Base-by-base conservation (phyloP, 23 tunicate genomes). In the Diplosoma virens region DNA sequence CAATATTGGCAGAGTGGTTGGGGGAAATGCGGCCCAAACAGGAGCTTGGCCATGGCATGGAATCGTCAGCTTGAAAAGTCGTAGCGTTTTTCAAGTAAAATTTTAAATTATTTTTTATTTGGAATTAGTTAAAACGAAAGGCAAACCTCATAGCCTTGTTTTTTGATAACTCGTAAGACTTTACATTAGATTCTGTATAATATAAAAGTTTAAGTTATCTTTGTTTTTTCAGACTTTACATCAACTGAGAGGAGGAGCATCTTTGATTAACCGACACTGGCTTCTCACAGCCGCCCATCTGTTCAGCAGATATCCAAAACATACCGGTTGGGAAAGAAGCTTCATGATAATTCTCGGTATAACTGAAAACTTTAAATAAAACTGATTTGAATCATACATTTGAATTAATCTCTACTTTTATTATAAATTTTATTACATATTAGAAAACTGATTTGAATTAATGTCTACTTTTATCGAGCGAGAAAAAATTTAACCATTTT, bases 11-110 rank as follows among this genome's bases (percentile, higher is more conserved):
- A 55, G 87, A 9, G 83, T 87, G 1, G 28, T 81, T 11, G 69
- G 76, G 0, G 95, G 95, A 1, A 36, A 24, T 24, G 29, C 17
- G 24, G 87, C 95, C 0, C 60, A 78, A 11, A 83, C 68, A 34
- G 25, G 86, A 41, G 69, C 87, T 11, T 87, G 95, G 95, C 87
- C 95, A 0, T 87, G 95, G 95, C 95, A 87, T 37, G 87, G 33
- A 35, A 9, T 67, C 1, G 33, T 87, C 25, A 28, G 79, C 2
- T 6, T 37, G 3, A 17, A 4, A 6, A 25, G 37, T 22, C 53
- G 32, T 21, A 33, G 14, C 6, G 75, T 68, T 4, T 37, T 68
- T 24, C 27, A 68, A 9, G 75, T 68, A 41, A 41, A 41, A 41
- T 41, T 41, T 41, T 41, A 7, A 41, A 14, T 41, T 14, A 14